Base-by-base conservation (phyloP, 64 coral and sea anemone species). In the Stichodactyla mertensii region DNA sequence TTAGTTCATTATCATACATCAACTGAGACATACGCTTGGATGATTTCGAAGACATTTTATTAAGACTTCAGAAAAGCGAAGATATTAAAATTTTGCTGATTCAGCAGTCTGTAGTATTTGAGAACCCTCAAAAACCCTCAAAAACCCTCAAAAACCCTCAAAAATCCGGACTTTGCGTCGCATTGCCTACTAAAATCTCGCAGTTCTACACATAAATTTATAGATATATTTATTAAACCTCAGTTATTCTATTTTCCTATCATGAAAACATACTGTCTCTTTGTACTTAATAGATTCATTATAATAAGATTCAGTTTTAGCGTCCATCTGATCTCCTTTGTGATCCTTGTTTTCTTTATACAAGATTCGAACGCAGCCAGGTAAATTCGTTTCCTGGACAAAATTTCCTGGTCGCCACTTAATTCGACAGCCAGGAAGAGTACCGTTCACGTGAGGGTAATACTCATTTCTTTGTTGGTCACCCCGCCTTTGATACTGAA, bases 401-500 rank as follows among this genome's bases (percentile, higher is more conserved):
- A 91, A 67, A 78, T 88, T 79, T 89, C 93, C 91, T 23, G 89
- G 77, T 52, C 77, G 87, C 64, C 55, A 74, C 26, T 74, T 74
- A 9, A 15, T 27, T 82, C 3, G 61, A 70, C 56, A 88, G 19
- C 7, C 89, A 16, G 86, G 86, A 85, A 94, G 87, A 61, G 64
- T 28, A 64, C 27, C 52, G 7, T 27, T 8, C 57, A 87, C 23
- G 31, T 54, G 77, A 51, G 81, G 58, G 24, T 80, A 83, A 86
- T 88, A 94, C 19, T 88, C 69, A 67, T 80, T 79, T 55, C 58
- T 91, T 84, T 71, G 67, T 19, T 56, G 7, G 7, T 51, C 53
- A 0, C 82, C 82, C 6, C 78, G 91, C 16, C n/a, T 61, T 86
- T 95, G 89, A 82, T 89, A 95, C 36, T 85, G 57, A 28, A 83